These are phyloP conservation scores for Rousettus leschenaultii DNA, from an alignment of 2,113 vertebrate genomes.

Conservation along the genomic window DNA sequence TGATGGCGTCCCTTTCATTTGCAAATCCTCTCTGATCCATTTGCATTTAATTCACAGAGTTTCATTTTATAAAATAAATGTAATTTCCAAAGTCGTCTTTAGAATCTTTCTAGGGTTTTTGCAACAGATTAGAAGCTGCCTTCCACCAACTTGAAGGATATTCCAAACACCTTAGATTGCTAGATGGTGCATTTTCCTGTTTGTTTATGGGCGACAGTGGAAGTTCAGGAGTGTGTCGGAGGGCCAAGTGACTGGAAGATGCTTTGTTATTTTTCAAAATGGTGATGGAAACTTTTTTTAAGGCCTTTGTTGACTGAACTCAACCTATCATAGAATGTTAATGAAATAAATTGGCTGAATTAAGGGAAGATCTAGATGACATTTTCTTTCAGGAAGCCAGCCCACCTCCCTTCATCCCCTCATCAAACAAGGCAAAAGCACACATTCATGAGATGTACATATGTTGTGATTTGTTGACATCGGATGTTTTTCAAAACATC, in stretches of 20 bases:
- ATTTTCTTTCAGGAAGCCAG: background rate
- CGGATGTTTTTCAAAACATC: background rate
- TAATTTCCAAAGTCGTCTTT: background rate
- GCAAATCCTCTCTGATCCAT: conserved; percentile 3
- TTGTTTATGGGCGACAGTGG: background rate
- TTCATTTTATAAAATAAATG: conserved; percentile 35
- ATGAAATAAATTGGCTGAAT: background rate
- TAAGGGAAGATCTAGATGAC: background rate
- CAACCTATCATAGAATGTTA: background rate
- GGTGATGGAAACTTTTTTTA: background rate
- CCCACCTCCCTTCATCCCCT: background rate
- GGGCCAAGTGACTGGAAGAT: background rate
- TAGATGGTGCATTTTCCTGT: background rate
- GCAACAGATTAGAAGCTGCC: background rate
- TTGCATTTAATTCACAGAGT: conserved; percentile 11
- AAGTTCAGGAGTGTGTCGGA: background rate
- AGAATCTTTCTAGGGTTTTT: background rate
- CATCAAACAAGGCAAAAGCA: background rate
- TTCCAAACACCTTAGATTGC: background rate
- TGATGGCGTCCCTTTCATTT: background rate
- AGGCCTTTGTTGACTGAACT: background rate
- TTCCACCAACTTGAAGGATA: background rate
- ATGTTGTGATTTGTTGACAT: background rate
- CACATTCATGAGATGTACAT: background rate
- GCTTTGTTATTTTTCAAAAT: conserved; percentile 23